Evolutionary conservation across 2,888 invertebrate species (phyloP).

Genomic region (Caenorhabditis sp.): DNA sequence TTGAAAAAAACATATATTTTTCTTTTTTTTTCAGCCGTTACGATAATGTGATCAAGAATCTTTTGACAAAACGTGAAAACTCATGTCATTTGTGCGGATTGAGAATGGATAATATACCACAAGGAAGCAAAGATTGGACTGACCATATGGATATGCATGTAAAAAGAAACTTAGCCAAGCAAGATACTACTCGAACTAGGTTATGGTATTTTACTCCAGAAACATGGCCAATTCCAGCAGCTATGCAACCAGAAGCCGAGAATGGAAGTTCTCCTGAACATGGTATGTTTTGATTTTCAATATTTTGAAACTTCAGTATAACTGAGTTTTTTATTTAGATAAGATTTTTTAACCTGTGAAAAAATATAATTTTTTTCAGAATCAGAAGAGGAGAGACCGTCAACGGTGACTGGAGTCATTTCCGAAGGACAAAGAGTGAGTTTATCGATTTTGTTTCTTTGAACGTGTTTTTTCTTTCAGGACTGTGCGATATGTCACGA

Average conservation of each 20-base stretch:
- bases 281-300: slow-evolving; percentile 10
- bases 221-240: slow-evolving; percentile 5
- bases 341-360: too few relatives aligned
- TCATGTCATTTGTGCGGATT: slow-evolving; percentile 96
- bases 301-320: not conserved
- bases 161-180: slow-evolving; percentile 79
- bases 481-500: slow-evolving; percentile 90
- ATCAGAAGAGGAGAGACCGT: not conserved
- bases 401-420: slow-evolving; percentile 1
- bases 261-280: slow-evolving; percentile 13
- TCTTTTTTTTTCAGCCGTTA: slow-evolving; percentile 77
- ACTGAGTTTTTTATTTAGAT: too few relatives aligned
- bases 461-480: slow-evolving; percentile 71
- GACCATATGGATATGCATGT: slow-evolving; percentile 98
- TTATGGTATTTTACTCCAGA: slow-evolving; percentile 25
- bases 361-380: not conserved
- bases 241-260: not conserved
- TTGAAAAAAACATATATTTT: slow-evolving; percentile 17
- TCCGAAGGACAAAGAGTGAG: not conserved
- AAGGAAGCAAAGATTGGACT: slow-evolving; percentile 32
- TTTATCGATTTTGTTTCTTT: not conserved
- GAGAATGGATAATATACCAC: slow-evolving; percentile 78
- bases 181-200: slow-evolving; percentile 11
- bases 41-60: slow-evolving; percentile 78
- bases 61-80: slow-evolving; percentile 82